Percentiles rank a stretch among this genome's conserved stretches.
Conservation (phyloP, 2,113 vertebrate genomes). For the Gulo gulo region DNA sequence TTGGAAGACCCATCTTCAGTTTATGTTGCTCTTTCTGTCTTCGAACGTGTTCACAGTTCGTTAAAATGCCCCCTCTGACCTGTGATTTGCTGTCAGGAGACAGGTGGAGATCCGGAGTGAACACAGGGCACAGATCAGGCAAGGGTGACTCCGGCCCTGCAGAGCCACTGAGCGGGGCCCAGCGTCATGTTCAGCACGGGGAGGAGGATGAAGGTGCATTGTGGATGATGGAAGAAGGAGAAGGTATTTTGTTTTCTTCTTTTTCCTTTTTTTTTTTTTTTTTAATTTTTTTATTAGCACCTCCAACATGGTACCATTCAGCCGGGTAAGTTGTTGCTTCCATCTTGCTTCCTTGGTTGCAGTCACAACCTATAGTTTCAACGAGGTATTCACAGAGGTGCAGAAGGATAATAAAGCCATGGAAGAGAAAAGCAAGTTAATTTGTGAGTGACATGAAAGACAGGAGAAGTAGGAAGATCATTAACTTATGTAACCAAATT, state of each 20-base stretch:
- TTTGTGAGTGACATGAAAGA: constrained; percentile 66
- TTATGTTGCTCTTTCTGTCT: background rate
- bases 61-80: background rate
- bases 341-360: background rate
- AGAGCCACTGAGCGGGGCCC: background rate
- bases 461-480: constrained; percentile 49
- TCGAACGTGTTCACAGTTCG: background rate
- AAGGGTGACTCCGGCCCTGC: too few species aligned
- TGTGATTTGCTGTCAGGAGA: background rate
- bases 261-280: background rate
- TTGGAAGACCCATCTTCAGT: background rate
- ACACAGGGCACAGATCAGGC: background rate
- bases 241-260: background rate
- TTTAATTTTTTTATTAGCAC: background rate
- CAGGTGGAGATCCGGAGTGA: background rate
- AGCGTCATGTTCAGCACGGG: accelerated
- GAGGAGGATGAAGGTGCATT: background rate
- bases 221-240: background rate
- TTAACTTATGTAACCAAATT: constrained; percentile 60
- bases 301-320: background rate
- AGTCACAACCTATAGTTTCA: background rate
- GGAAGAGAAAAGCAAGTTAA: constrained; percentile 71
- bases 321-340: background rate
- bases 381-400: background rate
- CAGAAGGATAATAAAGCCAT: constrained; percentile 33